A percentile compares a stretch with the other conserved stretches of the same genome.
Conservation (phyloP, 1,140 invertebrate species). For the Chrysopa pallens region DNA sequence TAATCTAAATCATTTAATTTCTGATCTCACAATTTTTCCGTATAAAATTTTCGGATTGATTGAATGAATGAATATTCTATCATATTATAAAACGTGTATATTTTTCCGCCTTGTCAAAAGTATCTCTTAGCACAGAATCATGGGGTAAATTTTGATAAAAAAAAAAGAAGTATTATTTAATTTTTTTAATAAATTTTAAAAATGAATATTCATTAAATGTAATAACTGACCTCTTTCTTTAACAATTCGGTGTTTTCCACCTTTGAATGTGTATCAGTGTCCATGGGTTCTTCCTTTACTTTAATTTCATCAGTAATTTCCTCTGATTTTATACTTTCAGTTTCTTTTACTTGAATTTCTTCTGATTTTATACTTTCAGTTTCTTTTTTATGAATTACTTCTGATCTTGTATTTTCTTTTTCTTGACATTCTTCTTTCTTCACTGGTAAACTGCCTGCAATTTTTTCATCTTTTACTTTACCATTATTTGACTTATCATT, state of each 20-base stretch:
- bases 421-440: constrained; percentile 6
- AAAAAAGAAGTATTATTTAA: constrained; percentile 8
- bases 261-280: constrained; percentile 1
- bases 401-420: constrained; percentile 5
- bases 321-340: constrained; percentile 9
- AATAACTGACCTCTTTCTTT: constrained; percentile 8
- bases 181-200: constrained; percentile 3
- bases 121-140: too few relatives aligned
- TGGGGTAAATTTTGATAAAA: too few relatives aligned
- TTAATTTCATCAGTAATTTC: constrained; percentile 11
- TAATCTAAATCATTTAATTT: too few relatives aligned
- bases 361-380: constrained; percentile 4
- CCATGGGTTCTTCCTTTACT: constrained; percentile 7
- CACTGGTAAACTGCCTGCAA: constrained; percentile 8
- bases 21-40: too few relatives aligned
- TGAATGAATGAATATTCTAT: too few relatives aligned
- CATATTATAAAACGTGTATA: too few relatives aligned
- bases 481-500: constrained; percentile 13
- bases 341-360: constrained; percentile 11
- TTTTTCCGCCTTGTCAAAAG: too few relatives aligned
- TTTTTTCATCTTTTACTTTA: constrained; percentile 12
- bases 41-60: too few relatives aligned
- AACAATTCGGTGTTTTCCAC: constrained; percentile 6
- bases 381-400: constrained; percentile 6
- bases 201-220: too few relatives aligned